phyloP scores from a whole-genome alignment of 2,888 invertebrate genomes.

The Meghimatium bilineatum region DNA sequence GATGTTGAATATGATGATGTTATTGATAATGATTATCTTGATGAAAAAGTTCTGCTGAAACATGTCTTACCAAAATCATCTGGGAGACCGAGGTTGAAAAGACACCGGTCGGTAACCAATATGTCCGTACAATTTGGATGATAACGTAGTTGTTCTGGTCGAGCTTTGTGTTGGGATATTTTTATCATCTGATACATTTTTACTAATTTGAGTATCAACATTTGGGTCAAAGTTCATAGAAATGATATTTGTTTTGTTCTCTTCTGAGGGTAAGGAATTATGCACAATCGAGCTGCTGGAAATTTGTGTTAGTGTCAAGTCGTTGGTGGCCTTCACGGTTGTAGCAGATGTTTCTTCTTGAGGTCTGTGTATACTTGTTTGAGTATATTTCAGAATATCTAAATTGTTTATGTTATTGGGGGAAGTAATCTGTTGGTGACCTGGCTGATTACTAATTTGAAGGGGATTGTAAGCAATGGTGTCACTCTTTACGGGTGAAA shows the following conservation, averaged over 20 bases:
- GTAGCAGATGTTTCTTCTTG: not conserved
- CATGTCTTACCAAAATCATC: constrained; percentile 13
- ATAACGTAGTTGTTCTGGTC: constrained; percentile 1
- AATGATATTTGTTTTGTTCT: not conserved
- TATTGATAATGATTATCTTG: too few relatives aligned
- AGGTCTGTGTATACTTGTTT: not conserved
- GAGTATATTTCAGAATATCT: not conserved
- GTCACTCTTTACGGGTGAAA: not conserved
- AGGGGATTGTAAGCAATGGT: not conserved
- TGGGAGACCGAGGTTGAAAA: constrained; percentile 18
- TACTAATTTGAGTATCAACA: not conserved
- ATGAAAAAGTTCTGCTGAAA: too few relatives aligned
- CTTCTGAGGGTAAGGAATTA: not conserved
- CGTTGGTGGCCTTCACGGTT: not conserved
- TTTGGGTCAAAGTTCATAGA: too few relatives aligned
- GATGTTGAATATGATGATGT: too few relatives aligned
- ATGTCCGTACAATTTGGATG: constrained; percentile 50
- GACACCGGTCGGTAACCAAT: constrained; percentile 49
- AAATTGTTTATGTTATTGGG: not conserved
- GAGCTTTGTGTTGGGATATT: not conserved
- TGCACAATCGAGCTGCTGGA: too few relatives aligned
- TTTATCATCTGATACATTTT: not conserved
- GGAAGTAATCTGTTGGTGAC: not conserved
- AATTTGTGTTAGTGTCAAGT: not conserved
- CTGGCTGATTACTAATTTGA: not conserved